Percentiles rank a stretch among this genome's conserved stretches.
Evolutionary conservation across 2,888 invertebrate genomes (phyloP).

Genomic region (Sminthurinus aureus): DNA sequence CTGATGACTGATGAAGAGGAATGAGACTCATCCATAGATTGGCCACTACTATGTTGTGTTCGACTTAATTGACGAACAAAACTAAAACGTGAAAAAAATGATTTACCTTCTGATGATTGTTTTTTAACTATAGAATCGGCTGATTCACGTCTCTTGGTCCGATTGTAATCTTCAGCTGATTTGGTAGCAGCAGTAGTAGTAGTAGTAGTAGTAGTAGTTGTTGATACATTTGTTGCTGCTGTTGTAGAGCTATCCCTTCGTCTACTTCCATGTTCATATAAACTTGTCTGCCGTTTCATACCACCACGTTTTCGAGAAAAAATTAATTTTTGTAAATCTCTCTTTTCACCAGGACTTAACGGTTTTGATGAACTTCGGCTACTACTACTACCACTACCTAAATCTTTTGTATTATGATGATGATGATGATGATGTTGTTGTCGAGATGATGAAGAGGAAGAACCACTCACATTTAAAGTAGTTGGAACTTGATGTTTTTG

Average conservation of each 20-base stretch:
- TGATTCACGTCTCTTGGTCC: conserved; percentile 51
- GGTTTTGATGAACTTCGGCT: conserved; percentile 1
- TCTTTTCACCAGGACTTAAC: conserved; percentile 54
- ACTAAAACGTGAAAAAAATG: conserved; percentile 57
- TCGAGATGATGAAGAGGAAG: too few species aligned
- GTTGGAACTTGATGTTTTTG: not conserved
- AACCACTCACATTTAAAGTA: conserved; percentile 3
- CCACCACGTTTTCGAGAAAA: conserved; percentile 48
- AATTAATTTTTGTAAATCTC: conserved; percentile 50
- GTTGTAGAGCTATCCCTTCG: conserved; percentile 14
- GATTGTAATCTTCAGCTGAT: conserved; percentile 24
- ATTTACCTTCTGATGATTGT: conserved; percentile 39
- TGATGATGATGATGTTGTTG: conserved; percentile 32
- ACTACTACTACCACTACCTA: not conserved
- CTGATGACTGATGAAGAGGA: not conserved
- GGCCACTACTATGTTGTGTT: conserved; percentile 23
- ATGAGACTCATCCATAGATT: not conserved
- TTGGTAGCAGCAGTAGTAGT: not conserved
- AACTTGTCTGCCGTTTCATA: conserved; percentile 55
- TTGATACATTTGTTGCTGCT: not conserved
- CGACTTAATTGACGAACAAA: conserved; percentile 55
- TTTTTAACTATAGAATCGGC: conserved; percentile 51
- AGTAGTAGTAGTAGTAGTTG: not conserved
- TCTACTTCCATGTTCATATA: conserved; percentile 47
- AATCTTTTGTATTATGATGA: conserved; percentile 8